Conservation (phyloP, 2,113 vertebrate species). For the Mustela nigripes region DNA sequence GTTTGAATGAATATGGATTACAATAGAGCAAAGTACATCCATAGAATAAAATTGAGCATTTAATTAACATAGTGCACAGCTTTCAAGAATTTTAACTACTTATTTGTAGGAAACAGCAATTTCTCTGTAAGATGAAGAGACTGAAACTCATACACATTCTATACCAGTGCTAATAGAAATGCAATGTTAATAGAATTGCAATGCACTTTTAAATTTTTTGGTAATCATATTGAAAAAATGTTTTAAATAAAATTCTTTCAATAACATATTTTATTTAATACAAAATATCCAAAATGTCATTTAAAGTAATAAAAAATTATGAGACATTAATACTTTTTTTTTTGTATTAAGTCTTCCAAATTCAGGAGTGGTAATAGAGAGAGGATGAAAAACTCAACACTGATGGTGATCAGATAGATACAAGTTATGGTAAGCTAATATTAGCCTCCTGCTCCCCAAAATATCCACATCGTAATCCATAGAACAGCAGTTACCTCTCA, state of each 20-base stretch:
- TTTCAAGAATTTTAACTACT: conserved; percentile 55
- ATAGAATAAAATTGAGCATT: neutral
- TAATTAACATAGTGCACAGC: conserved; percentile 10
- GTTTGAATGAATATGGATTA: neutral
- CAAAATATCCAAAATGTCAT: neutral
- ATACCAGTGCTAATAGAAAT: neutral
- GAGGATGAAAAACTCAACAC: neutral
- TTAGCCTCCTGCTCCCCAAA: neutral
- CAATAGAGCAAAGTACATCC: neutral
- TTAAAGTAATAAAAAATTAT: neutral
- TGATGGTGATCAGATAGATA: neutral
- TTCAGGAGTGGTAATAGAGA: neutral
- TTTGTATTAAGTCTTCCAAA: neutral
- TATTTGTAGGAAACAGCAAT: conserved; percentile 35
- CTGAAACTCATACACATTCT: neutral
- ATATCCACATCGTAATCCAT: neutral
- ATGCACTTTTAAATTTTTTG: conserved; percentile 16
- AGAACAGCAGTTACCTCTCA: neutral
- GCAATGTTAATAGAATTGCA: neutral
- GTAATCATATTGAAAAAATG: neutral
- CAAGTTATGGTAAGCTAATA: neutral
- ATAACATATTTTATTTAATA: neutral
- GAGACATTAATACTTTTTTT: neutral
- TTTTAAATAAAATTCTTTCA: neutral
- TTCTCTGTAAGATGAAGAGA: neutral